Base-by-base conservation (phyloP, 2,797 vertebrate genomes). In the Euthynnus affinis region DNA sequence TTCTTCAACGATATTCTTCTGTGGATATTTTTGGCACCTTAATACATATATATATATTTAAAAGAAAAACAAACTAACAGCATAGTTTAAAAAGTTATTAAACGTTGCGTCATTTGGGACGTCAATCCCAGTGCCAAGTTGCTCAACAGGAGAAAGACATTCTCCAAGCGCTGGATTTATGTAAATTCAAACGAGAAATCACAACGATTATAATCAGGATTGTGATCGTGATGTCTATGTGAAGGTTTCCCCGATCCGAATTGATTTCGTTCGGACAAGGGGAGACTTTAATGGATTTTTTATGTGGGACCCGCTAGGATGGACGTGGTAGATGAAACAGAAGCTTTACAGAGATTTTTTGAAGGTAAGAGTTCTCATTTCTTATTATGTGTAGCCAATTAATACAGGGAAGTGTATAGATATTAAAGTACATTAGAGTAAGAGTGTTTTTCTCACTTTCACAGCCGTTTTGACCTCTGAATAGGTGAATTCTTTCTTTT, bases 251-350 rank as follows among this genome's bases (percentile, higher is more conserved):
- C 91, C 85, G 82, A 89, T 92, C 92, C 93, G 89, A 88, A 92
- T 91, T 67, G 66, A 65, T 80, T 82, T 91, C 20, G 69, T 92
- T 93, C 91, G 94, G 93, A 91, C 82, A 40, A 85, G 89, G 91
- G 91, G 93, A 86, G 76, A 90, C 87, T 90, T 96, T 92, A 55
- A 96, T 96, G 96, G 95, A 95, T 94, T 93, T 95, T 93, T 92
- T 91, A 91, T 91, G 93, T 83, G 92, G 94, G 90, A 96, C 95
- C 90, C 91, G 94, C 94, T 95, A 96, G 93, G 92, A 99, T 99
- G 98, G 98, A 99, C 94, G 98, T 99, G 96, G 98, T 99, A 94
- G 97, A 98, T 96, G 98, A 99, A 96, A 98, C 97, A 63, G 98
- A 99, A 93, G 97, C 98, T 91, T 94, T 99, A 95, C 98, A 98